Evolutionary conservation across 2,113 vertebrate genomes (phyloP), one percentile per base, ranked within the genome.

Genomic region (Origma solitaria): DNA sequence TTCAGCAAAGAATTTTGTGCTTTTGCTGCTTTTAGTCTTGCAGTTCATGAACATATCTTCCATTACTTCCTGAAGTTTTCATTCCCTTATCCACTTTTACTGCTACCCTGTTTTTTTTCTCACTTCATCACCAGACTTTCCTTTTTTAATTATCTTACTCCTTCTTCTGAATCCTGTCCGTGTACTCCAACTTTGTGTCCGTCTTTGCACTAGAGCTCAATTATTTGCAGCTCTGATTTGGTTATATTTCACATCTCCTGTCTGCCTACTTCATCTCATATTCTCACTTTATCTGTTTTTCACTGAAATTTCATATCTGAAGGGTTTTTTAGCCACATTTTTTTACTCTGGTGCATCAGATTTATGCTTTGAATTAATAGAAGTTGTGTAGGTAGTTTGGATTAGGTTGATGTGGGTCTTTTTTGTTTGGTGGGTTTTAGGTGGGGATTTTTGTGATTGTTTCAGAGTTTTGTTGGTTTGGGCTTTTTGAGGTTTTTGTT

Each of bases 401-500:
- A 12, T 62, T 42, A 27, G 33, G 15, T 25, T 40, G 22, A 24
- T 45, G 5, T 7, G 9, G 3, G 9, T 1, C 25, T 37, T 31
- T 16, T 53, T 27, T 0, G 3, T 51, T 80, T 37, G 25, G 25
- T 73, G 22, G 11, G 11, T 1, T 49, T 64, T 18, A 18, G 30
- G 17, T 44, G 18, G 1, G 24, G 2, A 0, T 3, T n/a, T 38
- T n/a, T 42, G 24, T 47, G 2, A 14, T 37, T 31, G 28, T 7
- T 71, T 64, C 14, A 16, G 9, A 2, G 7, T 7, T 33, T 42
- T 49, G 11, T 37, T 10, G 3, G 12, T 50, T 25, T 31, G 16
- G 15, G 33, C 3, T 66, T 69, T 66, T 47, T 15, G 22, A 69
- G 17, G 2, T 10, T 60, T 66, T 53, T 75, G 4, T 16, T 57